A percentile compares a stretch with the other conserved stretches of the same genome.
These are phyloP conservation scores for Poeciliopsis prolifica DNA, from an alignment of 2,113 vertebrate species.

Conservation along the genomic window DNA sequence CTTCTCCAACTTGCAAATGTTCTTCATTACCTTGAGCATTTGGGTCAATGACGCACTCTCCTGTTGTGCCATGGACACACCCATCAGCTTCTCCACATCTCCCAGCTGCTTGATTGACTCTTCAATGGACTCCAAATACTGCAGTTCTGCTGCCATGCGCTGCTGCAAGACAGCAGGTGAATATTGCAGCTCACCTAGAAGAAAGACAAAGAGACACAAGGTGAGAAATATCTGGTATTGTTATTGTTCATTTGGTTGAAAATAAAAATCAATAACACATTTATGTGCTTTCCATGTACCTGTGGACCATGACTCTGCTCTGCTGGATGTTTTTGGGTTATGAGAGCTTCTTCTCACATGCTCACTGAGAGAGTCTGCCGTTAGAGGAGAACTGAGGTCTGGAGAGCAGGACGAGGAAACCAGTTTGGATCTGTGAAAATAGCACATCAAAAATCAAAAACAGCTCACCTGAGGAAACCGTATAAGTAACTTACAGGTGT, in stretches of 20 bases:
- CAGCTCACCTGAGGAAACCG: neutral
- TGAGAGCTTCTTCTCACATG: slow-evolving; percentile 63
- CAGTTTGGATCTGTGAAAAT: slow-evolving; percentile 61
- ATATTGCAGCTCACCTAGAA: slow-evolving; percentile 83
- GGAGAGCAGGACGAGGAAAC: slow-evolving; percentile 73
- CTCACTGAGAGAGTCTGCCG: slow-evolving; percentile 59
- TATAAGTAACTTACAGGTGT: neutral
- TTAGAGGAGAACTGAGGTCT: slow-evolving; percentile 67
- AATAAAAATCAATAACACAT: neutral
- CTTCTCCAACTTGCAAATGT: neutral
- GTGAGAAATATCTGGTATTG: neutral
- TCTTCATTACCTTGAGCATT: slow-evolving; percentile 87
- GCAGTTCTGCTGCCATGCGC: slow-evolving; percentile 88
- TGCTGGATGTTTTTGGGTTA: slow-evolving; percentile 18
- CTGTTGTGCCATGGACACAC: slow-evolving; percentile 91
- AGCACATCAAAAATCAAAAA: neutral
- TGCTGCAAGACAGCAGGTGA: slow-evolving; percentile 90
- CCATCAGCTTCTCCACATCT: slow-evolving; percentile 86
- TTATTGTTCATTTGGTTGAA: neutral
- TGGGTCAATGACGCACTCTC: slow-evolving; percentile 92
- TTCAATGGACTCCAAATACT: slow-evolving; percentile 89
- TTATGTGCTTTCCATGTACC: slow-evolving; percentile 32
- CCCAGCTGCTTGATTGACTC: slow-evolving; percentile 90
- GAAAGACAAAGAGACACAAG: neutral
- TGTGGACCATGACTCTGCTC: slow-evolving; percentile 30